Percentiles rank a stretch among this genome's conserved stretches.
Conservation (phyloP, 2,797 vertebrate genomes). For the Spondyliosoma cantharus region DNA sequence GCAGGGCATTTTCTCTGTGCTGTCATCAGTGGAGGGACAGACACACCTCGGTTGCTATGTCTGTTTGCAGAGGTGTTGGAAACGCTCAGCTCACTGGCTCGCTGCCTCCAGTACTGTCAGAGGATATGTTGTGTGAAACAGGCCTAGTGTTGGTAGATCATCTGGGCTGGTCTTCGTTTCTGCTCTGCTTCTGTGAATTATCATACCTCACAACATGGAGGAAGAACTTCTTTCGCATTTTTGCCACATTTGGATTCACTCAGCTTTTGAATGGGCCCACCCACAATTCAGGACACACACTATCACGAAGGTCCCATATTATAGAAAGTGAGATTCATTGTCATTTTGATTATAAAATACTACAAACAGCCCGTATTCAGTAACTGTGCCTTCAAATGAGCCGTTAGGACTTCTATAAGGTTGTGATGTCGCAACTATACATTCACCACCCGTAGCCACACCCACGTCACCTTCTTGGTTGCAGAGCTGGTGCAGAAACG, state of each 20-base stretch:
- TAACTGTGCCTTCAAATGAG: no score
- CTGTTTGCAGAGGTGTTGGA: conserved; percentile 67
- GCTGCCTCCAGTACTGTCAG: conserved; percentile 34
- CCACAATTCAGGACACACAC: neutral
- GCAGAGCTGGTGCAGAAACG: no score
- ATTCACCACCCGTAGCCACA: no score
- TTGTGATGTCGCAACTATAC: no score
- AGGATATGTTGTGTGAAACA: conserved; percentile 46
- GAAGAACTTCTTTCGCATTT: neutral
- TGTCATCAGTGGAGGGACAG: conserved; percentile 39
- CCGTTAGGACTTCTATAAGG: no score
- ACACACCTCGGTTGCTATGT: conserved; percentile 45
- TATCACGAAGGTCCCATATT: neutral
- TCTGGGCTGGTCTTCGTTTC: conserved; percentile 73
- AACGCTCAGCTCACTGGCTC: conserved; percentile 44
- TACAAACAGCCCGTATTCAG: no score
- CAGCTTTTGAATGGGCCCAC: neutral
- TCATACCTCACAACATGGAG: conserved; percentile 58
- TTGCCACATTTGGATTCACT: neutral
- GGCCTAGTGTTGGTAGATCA: conserved; percentile 69
- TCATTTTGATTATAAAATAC: no score
- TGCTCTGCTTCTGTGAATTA: conserved; percentile 77
- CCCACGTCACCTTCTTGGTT: no score
- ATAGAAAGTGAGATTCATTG: no score
- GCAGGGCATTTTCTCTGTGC: neutral